Evolutionary conservation across 2,888 invertebrate genomes (phyloP), one percentile per base, ranked within the genome.

Genomic region (Ormyrus labotus): DNA sequence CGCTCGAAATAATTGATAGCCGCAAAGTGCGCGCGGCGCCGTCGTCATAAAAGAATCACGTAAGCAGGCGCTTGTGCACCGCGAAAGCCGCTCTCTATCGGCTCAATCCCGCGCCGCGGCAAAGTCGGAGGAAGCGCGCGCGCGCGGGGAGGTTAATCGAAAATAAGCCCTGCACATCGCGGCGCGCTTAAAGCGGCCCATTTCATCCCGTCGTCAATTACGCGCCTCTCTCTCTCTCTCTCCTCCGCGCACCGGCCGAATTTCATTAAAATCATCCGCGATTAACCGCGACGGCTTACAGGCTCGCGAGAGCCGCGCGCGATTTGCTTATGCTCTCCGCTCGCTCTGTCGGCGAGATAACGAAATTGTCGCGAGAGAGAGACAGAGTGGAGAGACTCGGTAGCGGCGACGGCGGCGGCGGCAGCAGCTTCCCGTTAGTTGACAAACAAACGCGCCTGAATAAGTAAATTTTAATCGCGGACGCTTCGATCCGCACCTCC

Each of bases 231-330:
- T 34, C 34, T 19, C 34, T 2, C 2, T 2, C 34, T 1, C 34
- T 2, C 34, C 34, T 34, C 34, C 34, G 34, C 34, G 34, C 34
- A 3, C 2, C 34, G 34, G 34, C 11, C 58, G 50, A 55, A 64
- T 57, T 70, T 71, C 65, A 71, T 71, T 64, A 71, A 71, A 78
- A 78, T 78, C 65, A 65, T 71, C 57, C 51, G 8, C 55, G 60
- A 45, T 60, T 60, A 68, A 68, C 55, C 53, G 13, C 13, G 53
- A 51, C 51, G 10, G 34, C 10, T 53, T 53, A 7, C 50, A 50
- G 5, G 34, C 10, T 0, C 47, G 45, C 63, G 34, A 6, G 6
- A 6, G 64, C 50, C 50, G 13, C 48, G 50, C 50, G 13, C 48
- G 50, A 64, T 64, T 64, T 50, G 57, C 51, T 57, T 55, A 69